Percentiles rank a stretch among this genome's conserved stretches.
Evolutionary conservation across 2,113 vertebrate species (phyloP).

Genomic region (Phalacrocorax pelagicus): DNA sequence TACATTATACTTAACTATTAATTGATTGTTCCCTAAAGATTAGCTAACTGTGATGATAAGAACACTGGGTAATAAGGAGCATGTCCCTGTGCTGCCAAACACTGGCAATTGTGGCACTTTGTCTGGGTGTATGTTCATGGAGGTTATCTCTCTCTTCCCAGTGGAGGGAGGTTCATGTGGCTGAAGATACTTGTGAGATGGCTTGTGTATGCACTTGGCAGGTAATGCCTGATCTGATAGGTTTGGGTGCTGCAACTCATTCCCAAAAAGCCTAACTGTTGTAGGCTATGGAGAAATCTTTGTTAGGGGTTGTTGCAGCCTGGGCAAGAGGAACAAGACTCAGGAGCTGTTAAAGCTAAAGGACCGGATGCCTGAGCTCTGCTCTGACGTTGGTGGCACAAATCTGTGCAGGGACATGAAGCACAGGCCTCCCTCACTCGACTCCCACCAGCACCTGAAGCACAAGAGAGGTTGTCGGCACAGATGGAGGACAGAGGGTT

Average conservation of each 20-base stretch:
- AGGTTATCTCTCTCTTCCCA: neutral
- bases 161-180: neutral
- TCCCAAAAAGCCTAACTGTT: neutral
- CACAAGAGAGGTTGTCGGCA: neutral
- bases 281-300: neutral
- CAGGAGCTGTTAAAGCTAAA: neutral
- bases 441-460: neutral
- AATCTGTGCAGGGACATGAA: fast-evolving
- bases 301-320: neutral
- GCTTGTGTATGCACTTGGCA: neutral
- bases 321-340: neutral
- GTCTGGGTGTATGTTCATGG: neutral
- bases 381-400: neutral
- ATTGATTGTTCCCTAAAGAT: neutral
- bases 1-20: neutral
- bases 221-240: neutral
- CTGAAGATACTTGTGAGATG: neutral
- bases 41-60: neutral
- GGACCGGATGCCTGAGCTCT: neutral
- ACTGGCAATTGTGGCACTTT: neutral
- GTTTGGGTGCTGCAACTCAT: neutral
- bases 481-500: fast-evolving
- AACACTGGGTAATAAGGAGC: neutral
- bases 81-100: neutral
- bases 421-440: fast-evolving